Conservation (phyloP, 2,888 invertebrate genomes). For the Anagyrus pseudococci region DNA sequence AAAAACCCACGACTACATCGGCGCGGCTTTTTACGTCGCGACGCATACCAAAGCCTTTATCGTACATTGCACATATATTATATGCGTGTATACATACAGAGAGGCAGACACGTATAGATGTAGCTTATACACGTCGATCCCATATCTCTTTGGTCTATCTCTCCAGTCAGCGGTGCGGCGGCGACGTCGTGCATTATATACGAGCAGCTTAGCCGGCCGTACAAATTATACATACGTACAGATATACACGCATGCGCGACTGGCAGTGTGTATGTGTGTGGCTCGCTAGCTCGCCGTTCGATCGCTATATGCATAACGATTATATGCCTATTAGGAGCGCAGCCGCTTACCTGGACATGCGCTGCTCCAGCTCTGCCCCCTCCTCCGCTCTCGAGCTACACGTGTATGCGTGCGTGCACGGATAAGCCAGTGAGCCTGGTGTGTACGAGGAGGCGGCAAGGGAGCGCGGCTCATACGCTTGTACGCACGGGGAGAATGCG, state of each 20-base stretch:
- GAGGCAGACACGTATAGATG: not conserved
- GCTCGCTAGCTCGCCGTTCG: not conserved
- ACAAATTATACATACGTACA: slow-evolving; percentile 22
- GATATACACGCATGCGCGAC: not conserved
- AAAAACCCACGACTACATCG: not conserved
- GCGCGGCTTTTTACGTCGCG: not conserved
- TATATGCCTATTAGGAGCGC: slow-evolving; percentile 60
- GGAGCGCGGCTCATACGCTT: not conserved
- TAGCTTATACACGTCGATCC: slow-evolving; percentile 1
- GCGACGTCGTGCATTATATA: slow-evolving; percentile 14
- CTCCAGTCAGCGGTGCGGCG: not conserved
- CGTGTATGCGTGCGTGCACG: not conserved
- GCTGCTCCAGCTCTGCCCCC: not conserved
- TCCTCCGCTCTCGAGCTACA: not conserved
- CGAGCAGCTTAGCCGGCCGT: slow-evolving; percentile 26
- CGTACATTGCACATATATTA: slow-evolving; percentile 2
- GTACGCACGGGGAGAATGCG: not conserved
- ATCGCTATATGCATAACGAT: slow-evolving; percentile 54
- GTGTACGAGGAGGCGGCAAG: not conserved
- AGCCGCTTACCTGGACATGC: slow-evolving; percentile 36
- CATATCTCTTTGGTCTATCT: slow-evolving; percentile 15
- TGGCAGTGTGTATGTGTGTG: not conserved
- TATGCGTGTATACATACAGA: no score
- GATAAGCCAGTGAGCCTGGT: not conserved
- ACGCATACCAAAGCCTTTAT: not conserved